Evolutionary conservation across 2,113 vertebrate species (phyloP).

Genomic region (Callocephalon fimbriatum): DNA sequence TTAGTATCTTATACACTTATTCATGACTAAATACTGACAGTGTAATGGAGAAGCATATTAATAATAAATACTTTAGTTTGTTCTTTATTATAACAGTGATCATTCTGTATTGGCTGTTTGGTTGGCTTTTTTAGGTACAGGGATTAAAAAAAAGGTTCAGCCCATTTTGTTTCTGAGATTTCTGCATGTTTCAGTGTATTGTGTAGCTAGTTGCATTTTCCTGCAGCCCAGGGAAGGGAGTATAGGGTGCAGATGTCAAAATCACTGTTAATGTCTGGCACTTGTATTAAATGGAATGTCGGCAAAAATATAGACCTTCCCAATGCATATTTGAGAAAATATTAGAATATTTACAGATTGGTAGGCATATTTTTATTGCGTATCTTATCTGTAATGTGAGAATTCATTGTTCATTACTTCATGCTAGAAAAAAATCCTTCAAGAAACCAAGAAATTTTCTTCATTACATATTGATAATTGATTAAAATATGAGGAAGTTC

Average conservation of each 20-base stretch:
- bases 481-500: neutral
- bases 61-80: neutral
- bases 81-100: neutral
- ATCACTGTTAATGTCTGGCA: neutral
- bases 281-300: neutral
- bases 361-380: neutral
- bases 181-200: neutral
- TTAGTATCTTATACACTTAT: neutral
- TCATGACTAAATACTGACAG: neutral
- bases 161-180: neutral
- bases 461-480: neutral
- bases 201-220: neutral
- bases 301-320: neutral
- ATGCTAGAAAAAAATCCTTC: neutral
- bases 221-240: neutral
- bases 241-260: neutral
- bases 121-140: neutral
- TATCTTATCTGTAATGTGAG: neutral
- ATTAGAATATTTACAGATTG: neutral
- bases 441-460: neutral
- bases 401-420: neutral
- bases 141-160: neutral
- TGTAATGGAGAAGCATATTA: neutral
- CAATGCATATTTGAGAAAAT: neutral
- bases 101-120: neutral